Evolutionary conservation across 1,140 invertebrate genomes (phyloP), one percentile per base, ranked within the genome.

Genomic region (Drosophila paulistorum): DNA sequence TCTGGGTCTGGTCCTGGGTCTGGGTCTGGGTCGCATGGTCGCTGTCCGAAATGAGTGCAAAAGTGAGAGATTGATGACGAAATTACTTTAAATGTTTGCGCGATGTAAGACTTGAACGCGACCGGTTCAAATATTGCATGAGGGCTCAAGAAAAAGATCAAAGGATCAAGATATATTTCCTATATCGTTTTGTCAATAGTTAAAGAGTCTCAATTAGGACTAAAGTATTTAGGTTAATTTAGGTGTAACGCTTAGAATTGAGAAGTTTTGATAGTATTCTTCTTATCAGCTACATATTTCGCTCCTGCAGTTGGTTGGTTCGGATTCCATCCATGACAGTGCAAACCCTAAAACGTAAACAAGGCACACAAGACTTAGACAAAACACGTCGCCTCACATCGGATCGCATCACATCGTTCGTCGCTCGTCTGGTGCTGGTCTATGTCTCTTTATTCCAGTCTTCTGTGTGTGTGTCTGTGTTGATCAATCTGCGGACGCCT

Each of bases 21-120:
- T 48, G 17, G 7, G 7, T 51, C 17, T 57, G 54, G 54, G 54
- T 57, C 54, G 54, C 20, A 65, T 51, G 17, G 64, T 13, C 14
- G 64, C 73, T 74, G 74, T 81, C 84, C 79, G 74, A 80, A 89
- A 89, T 71, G 81, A 90, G 86, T 90, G 87, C 86, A 90, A 90
- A 90, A 86, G 87, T 90, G 86, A 86, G 82, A 90, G 86, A 90
- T 90, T 90, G 86, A 90, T 90, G 86, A 79, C 77, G 77, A 90
- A 90, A 90, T 90, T 90, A 90, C 86, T 80, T 76, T 84, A 82
- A 86, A 90, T 90, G 82, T 77, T 79, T 82, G 81, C 71, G 62
- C 35, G 63, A 65, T 45, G n/a, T 10, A 37, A 37, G 39, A 73
- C 45, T 48, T 13, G 9, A 13, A 10, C 76, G 68, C 58, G 63